Percentiles rank a stretch among this genome's conserved stretches.
phyloP scores from a whole-genome alignment of 2,797 vertebrate genomes.

The Lerista edwardsae region DNA sequence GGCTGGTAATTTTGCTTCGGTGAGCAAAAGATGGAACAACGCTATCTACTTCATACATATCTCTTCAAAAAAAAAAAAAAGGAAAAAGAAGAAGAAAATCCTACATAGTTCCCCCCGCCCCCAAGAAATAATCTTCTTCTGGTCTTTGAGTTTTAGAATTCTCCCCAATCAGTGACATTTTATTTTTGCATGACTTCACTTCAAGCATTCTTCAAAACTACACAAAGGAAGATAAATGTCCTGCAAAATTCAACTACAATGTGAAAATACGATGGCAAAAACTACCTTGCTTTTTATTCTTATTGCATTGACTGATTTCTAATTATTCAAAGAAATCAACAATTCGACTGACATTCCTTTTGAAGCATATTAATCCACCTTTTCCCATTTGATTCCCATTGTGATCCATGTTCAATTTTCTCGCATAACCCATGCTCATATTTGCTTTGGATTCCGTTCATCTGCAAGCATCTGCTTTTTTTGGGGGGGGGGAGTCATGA shows the following conservation, averaged over 20 bases:
- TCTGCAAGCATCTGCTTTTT: too few relatives aligned
- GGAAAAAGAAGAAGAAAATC: slow-evolving; percentile 18
- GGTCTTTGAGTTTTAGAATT: neutral
- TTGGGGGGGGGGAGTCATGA: too few relatives aligned
- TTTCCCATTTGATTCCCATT: too few relatives aligned
- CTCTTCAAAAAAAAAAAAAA: slow-evolving; percentile 56
- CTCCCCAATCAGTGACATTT: neutral
- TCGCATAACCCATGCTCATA: too few relatives aligned
- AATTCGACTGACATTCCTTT: too few relatives aligned
- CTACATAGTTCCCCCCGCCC: slow-evolving; percentile 21
- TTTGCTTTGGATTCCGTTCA: too few relatives aligned
- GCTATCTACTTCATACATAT: slow-evolving; percentile 71
- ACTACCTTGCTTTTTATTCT: too few relatives aligned
- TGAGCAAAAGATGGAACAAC: slow-evolving; percentile 75
- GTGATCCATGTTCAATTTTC: too few relatives aligned
- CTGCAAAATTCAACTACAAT: neutral
- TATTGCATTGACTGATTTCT: too few relatives aligned
- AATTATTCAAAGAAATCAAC: too few relatives aligned
- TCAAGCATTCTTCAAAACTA: neutral
- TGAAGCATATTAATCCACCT: too few relatives aligned
- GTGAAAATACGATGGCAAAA: neutral
- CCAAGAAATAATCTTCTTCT: neutral
- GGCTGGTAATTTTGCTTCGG: slow-evolving; percentile 80
- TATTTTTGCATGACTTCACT: neutral
- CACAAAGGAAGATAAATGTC: neutral